Conservation (phyloP, 2,797 vertebrate genomes). For the Psittacula echo region DNA sequence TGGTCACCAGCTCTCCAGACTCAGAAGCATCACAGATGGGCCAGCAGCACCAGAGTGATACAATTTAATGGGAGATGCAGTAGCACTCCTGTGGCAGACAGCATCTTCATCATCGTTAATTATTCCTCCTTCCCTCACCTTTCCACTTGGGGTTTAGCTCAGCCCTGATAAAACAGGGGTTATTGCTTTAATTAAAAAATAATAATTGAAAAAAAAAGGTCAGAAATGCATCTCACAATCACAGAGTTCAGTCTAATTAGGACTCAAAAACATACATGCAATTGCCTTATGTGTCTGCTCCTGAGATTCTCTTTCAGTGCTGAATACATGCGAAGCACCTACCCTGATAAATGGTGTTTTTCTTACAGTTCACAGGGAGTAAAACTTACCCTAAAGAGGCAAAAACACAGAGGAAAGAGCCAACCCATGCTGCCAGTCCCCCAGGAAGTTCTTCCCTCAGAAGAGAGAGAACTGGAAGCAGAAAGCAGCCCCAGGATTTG, state of each 20-base stretch:
- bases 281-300: background rate
- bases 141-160: conserved; percentile 7
- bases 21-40: background rate
- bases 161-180: background rate
- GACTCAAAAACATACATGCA: background rate
- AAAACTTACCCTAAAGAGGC: background rate
- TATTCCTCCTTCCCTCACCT: conserved; percentile 30
- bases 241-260: conserved; percentile 40
- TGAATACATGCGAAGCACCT: background rate
- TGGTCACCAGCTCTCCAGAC: background rate
- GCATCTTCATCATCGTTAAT: background rate
- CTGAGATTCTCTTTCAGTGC: background rate
- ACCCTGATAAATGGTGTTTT: background rate
- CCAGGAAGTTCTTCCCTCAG: background rate
- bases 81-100: background rate
- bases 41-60: background rate
- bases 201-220: background rate
- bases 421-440: fast-evolving
- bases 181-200: background rate
- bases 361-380: background rate
- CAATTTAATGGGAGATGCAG: background rate
- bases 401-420: background rate
- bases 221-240: conserved; percentile 20
- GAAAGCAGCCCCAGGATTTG: background rate
- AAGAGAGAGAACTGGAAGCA: background rate